These are phyloP conservation scores for Xylota segnis DNA, from an alignment of 2,888 invertebrate species.

Conservation along the genomic window DNA sequence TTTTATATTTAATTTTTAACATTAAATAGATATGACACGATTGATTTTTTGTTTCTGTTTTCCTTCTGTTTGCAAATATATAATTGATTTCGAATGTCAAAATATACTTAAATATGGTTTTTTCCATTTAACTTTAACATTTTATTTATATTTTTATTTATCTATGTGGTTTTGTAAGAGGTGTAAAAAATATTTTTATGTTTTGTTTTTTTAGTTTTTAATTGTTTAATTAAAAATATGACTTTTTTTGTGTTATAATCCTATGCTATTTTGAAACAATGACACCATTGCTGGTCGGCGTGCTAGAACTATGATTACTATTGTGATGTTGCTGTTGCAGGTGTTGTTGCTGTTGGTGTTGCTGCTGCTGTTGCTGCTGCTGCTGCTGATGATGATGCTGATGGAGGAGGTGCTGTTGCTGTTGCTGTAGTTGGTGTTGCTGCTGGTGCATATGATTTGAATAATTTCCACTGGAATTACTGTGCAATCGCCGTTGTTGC, in stretches of 20 bases:
- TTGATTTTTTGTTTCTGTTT: conserved; percentile 66
- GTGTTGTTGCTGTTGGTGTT: conserved; percentile 69
- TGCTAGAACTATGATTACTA: conserved; percentile 70
- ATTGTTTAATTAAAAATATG: conserved; percentile 76
- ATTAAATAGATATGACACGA: conserved; percentile 77
- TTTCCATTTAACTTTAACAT: conserved; percentile 63
- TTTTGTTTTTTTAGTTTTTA: conserved; percentile 33
- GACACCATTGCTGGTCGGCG: conserved; percentile 76
- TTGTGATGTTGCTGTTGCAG: conserved; percentile 55
- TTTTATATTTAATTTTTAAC: conserved; percentile 62
- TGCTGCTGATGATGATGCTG: conserved; percentile 69
- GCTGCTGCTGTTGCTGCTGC: conserved; percentile 71
- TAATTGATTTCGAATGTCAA: conserved; percentile 73
- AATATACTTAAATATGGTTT: conserved; percentile 61
- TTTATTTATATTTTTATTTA: conserved; percentile 66
- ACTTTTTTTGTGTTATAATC: conserved; percentile 77
- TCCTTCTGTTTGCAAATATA: conserved; percentile 58
- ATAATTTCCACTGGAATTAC: conserved; percentile 53
- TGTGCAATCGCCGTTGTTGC: conserved; percentile 67
- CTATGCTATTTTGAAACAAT: conserved; percentile 78
- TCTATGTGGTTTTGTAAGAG: conserved; percentile 72
- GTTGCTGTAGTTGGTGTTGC: conserved; percentile 55
- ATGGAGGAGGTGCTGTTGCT: conserved; percentile 72
- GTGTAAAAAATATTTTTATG: conserved; percentile 73
- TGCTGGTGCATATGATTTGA: conserved; percentile 70